Evolutionary conservation across 2,888 invertebrate species (phyloP).

Genomic region (Galerucella nymphaeae): DNA sequence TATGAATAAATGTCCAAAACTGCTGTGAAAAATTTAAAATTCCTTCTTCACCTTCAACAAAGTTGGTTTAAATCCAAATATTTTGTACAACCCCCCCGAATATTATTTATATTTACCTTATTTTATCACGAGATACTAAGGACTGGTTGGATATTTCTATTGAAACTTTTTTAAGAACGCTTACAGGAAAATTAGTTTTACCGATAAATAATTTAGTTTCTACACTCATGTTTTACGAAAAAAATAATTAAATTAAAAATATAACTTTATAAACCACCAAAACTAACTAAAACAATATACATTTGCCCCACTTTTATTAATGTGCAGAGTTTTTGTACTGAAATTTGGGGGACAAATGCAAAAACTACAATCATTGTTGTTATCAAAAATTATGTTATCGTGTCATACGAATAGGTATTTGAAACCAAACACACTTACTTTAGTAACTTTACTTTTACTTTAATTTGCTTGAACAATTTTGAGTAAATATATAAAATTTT

Average conservation of each 20-base stretch:
- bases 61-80: too few relatives aligned
- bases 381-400: slow-evolving; percentile 6
- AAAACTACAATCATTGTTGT: not conserved
- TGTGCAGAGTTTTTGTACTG: not conserved
- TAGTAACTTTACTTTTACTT: not conserved
- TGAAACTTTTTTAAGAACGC: not conserved
- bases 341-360: not conserved
- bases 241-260: not conserved
- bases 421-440: not conserved
- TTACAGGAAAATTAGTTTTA: not conserved
- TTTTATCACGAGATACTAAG: not conserved
- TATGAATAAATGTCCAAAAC: too few relatives aligned
- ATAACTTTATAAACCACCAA: not conserved
- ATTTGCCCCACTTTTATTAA: not conserved
- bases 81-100: too few relatives aligned
- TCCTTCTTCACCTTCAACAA: too few relatives aligned
- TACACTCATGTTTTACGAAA: not conserved
- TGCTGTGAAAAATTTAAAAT: too few relatives aligned
- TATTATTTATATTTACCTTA: not conserved
- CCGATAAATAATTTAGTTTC: not conserved
- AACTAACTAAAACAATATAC: not conserved
- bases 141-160: not conserved
- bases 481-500: not conserved
- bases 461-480: not conserved
- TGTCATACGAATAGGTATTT: not conserved